These are phyloP conservation scores for Cantharis rustica DNA, from an alignment of 2,888 invertebrate genomes.

Conservation along the genomic window DNA sequence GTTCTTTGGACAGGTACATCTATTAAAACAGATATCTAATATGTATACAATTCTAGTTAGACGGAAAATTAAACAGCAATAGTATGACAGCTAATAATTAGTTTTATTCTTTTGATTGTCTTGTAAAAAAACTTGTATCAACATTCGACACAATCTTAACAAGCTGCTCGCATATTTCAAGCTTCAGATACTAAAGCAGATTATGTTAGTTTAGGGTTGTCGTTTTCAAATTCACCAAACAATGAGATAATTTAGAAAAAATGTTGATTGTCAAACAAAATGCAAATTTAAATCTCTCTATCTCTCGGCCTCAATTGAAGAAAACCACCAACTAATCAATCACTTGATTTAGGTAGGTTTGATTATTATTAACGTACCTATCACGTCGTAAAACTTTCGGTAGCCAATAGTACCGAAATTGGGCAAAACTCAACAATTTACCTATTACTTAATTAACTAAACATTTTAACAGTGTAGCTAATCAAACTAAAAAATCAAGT, in stretches of 20 bases:
- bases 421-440: background rate
- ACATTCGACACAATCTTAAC: conserved; percentile 23
- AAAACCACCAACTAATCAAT: background rate
- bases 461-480: conserved; percentile 30
- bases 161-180: conserved; percentile 20
- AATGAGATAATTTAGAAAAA: background rate
- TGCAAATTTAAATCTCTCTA: background rate
- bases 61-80: conserved; percentile 25
- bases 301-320: background rate
- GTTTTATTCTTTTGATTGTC: conserved; percentile 23
- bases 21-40: conserved; percentile 47
- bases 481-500: conserved; percentile 30
- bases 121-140: conserved; percentile 16
- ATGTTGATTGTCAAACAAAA: background rate
- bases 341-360: background rate
- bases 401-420: background rate
- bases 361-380: background rate
- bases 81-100: conserved; percentile 27
- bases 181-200: background rate
- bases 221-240: background rate
- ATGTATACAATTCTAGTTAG: conserved; percentile 17
- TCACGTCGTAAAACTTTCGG: background rate
- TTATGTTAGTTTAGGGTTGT: background rate
- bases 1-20: conserved; percentile 48
- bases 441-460: conserved; percentile 16